Conservation (phyloP, 1,140 invertebrate genomes). For the Camponotus vicinus region DNA sequence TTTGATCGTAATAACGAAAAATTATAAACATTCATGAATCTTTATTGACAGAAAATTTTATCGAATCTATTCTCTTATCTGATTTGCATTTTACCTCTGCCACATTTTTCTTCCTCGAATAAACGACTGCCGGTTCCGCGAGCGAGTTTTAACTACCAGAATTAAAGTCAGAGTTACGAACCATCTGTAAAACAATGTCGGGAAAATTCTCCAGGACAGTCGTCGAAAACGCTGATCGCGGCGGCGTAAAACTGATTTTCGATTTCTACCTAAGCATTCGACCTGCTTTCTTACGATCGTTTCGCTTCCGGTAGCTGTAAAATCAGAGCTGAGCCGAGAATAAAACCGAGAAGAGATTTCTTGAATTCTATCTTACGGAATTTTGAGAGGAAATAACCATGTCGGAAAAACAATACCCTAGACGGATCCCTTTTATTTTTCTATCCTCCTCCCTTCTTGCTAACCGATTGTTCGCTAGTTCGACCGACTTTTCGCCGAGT, state of each 20-base stretch:
- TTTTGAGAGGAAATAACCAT: constrained; percentile 57
- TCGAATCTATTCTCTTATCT: constrained; percentile 35
- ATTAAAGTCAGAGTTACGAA: constrained; percentile 52
- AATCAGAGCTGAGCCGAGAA: constrained; percentile 36
- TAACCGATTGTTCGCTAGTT: constrained; percentile 25
- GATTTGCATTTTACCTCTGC: constrained; percentile 38
- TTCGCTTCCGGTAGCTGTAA: constrained; percentile 49
- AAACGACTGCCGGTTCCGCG: constrained; percentile 39
- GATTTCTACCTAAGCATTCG: constrained; percentile 36
- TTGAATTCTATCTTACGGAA: constrained; percentile 52
- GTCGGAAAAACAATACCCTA: constrained; percentile 47
- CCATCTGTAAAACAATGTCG: constrained; percentile 12
- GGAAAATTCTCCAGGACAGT: constrained; percentile 24
- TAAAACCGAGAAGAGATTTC: constrained; percentile 42
- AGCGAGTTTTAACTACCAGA: constrained; percentile 56
- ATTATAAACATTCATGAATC: constrained; percentile 16
- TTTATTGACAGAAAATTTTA: constrained; percentile 42
- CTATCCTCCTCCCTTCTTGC: neutral
- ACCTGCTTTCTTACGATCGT: constrained; percentile 59
- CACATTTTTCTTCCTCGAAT: constrained; percentile 21
- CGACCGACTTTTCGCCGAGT: constrained; percentile 60
- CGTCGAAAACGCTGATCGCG: constrained; percentile 29
- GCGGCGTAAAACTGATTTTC: constrained; percentile 51
- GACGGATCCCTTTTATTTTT: constrained; percentile 38
- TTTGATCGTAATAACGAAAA: constrained; percentile 9